These are phyloP conservation scores for Brachystomella parvula DNA, from an alignment of 1,140 invertebrate species.

Conservation along the genomic window DNA sequence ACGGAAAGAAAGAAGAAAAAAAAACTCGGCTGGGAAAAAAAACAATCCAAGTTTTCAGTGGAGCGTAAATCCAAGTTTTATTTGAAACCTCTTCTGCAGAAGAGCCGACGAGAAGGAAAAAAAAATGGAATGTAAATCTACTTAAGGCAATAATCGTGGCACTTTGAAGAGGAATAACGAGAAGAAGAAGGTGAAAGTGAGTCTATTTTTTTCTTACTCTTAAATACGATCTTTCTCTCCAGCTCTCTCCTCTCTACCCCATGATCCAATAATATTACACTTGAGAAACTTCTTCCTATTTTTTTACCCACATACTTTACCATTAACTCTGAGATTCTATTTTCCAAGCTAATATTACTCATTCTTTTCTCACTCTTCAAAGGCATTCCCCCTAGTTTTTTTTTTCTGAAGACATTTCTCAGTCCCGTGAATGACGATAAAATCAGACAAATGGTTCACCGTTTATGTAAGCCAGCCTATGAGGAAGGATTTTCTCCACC, in stretches of 20 bases:
- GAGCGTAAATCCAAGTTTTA: too few relatives aligned
- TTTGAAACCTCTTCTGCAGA: too few relatives aligned
- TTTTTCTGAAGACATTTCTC: background rate
- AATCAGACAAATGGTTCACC: background rate
- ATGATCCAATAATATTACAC: slow-evolving; percentile 13
- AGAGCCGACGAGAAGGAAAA: too few relatives aligned
- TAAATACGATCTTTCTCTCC: background rate
- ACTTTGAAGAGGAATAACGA: background rate
- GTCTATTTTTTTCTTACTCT: background rate
- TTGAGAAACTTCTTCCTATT: slow-evolving; percentile 5
- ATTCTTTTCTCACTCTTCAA: background rate
- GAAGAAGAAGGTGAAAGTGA: background rate
- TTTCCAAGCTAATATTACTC: background rate
- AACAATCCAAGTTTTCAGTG: too few relatives aligned
- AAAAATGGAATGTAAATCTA: background rate
- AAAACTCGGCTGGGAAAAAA: too few relatives aligned
- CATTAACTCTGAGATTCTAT: background rate
- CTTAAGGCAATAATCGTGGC: background rate
- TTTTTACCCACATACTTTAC: background rate
- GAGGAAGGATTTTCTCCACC: background rate
- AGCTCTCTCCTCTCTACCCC: background rate
- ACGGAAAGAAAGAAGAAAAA: background rate
- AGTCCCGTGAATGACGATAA: background rate
- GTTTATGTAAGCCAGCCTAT: background rate
- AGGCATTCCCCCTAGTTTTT: background rate